Base-by-base conservation (phyloP, 92 coral and sea anemone genomes). In the Virgularia gustaviana region DNA sequence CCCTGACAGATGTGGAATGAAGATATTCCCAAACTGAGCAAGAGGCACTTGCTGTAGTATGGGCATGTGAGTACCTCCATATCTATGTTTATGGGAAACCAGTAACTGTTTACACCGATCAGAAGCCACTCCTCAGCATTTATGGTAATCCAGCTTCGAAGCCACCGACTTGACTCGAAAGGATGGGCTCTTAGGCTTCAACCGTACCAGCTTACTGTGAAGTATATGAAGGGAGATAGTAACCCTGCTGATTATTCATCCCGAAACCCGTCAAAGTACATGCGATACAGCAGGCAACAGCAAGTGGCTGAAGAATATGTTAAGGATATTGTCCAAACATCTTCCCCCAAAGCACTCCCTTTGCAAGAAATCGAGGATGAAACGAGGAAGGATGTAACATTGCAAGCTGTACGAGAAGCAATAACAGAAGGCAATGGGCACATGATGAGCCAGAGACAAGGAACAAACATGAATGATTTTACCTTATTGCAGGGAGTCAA, bases 41-140 rank as follows among this genome's bases (percentile, higher is more conserved):
- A 27, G 36, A 64, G 55, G 52, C 71, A 19, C 49, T 77, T 16
- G 75, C 70, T 25, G 75, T 63, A 3, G 61, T 73, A 13, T 81
- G 80, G 71, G 81, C 59, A 3, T 81, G 85, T 36, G 74, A 73
- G 57, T 57, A 78, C 36, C 60, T 54, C 6, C 84, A 78, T 9
- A 44, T 73, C 10, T 83, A 79, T 19, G 38, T 75, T 34, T 73
- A 79, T 24, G 78, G 84, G 42, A 86, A 67, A 33, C 84, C 78
- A 3, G 29, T 73, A 15, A 67, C 81, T 39, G 55, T 79, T 9
- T 78, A 75, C 49, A 86, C 76, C 2, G 82, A 83, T 49, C 82
- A 74, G 82, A 83, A 68, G 63, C 85, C 87, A 31, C 78, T 86
- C 23, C 77, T 70, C 35, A n/a, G 76, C 43, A 78, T 64, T 34